Percentiles rank a stretch among this genome's conserved stretches.
Conservation (phyloP, 2,113 vertebrate species). For the Pygoscelis antarcticus region DNA sequence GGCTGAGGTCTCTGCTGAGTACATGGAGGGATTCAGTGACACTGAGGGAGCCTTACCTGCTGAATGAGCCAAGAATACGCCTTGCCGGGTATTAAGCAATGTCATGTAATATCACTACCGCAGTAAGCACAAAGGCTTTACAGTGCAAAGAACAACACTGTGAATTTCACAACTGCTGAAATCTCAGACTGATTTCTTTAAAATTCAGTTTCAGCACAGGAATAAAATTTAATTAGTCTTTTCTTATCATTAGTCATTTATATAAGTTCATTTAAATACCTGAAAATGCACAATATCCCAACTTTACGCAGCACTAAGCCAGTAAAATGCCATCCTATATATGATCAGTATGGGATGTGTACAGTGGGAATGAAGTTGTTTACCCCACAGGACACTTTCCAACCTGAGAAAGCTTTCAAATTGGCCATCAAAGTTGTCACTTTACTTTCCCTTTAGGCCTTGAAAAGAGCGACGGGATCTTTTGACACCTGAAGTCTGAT, state of each 20-base stretch:
- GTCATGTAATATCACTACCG: neutral
- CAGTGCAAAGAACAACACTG: slow-evolving; percentile 28
- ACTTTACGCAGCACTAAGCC: neutral
- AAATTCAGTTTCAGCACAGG: neutral
- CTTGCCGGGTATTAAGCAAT: neutral
- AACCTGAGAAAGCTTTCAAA: neutral
- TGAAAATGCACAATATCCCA: neutral
- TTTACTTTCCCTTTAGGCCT: slow-evolving; percentile 9
- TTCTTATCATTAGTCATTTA: neutral
- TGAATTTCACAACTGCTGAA: slow-evolving; percentile 24
- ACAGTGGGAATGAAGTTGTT: neutral
- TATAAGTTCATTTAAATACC: neutral
- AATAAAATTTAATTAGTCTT: neutral
- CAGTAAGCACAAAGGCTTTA: slow-evolving; percentile 39
- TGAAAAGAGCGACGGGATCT: neutral
- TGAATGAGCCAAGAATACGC: slow-evolving; percentile 20
- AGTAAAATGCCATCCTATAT: neutral
- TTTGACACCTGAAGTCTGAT: neutral
- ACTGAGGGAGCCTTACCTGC: neutral
- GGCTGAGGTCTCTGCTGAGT: neutral
- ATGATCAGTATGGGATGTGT: neutral
- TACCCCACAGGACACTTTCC: neutral
- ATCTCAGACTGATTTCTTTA: neutral
- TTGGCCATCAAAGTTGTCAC: neutral
- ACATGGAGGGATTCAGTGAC: neutral